Percentiles rank a stretch among this genome's conserved stretches.
Conservation (phyloP, 2,797 vertebrate genomes). For the Myotis findleyi region DNA sequence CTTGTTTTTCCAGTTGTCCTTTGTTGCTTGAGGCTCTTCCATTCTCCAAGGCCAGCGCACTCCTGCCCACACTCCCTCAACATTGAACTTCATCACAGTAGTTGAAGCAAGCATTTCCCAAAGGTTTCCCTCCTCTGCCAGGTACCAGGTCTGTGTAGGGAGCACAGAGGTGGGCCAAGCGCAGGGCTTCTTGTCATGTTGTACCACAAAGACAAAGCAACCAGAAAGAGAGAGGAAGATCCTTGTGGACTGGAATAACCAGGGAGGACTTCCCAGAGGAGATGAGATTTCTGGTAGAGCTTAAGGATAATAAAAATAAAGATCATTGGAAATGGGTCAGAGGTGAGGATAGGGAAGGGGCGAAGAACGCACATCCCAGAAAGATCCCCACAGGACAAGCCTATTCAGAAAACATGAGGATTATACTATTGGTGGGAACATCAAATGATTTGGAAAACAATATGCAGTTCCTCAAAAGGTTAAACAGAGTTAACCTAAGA, state of each 20-base stretch:
- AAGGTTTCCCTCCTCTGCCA: not conserved
- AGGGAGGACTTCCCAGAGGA: not conserved
- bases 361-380: not conserved
- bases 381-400: not conserved
- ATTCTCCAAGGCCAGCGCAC: not conserved
- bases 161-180: not conserved
- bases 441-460: not conserved
- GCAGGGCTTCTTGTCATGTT: not conserved
- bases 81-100: not conserved
- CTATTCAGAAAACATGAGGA: not conserved
- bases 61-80: not conserved
- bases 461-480: not conserved
- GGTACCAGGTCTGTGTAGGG: not conserved
- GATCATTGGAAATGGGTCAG: not conserved
- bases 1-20: not conserved
- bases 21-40: not conserved
- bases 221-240: not conserved
- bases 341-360: not conserved
- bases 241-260: not conserved
- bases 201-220: not conserved
- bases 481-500: not conserved
- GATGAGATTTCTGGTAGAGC: not conserved
- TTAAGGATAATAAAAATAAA: not conserved
- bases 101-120: not conserved
- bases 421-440: not conserved